These are phyloP conservation scores for Pleuronectes platessa DNA, from an alignment of 2,113 vertebrate species.

Conservation along the genomic window DNA sequence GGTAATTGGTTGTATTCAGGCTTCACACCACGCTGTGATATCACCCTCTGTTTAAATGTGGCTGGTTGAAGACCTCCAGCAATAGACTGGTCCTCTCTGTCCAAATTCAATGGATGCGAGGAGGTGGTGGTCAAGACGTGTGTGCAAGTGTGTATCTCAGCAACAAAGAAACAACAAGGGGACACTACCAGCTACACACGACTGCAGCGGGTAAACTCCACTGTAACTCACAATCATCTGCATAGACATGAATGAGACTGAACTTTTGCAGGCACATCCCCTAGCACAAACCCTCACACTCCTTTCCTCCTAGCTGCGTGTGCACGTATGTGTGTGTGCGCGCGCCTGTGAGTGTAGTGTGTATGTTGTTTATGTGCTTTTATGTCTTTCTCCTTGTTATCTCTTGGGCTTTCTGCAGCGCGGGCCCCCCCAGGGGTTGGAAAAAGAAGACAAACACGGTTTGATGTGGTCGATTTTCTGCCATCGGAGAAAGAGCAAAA, in stretches of 20 bases:
- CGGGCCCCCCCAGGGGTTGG: constrained; percentile 62
- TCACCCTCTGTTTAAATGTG: constrained; percentile 47
- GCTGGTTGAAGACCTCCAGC: constrained; percentile 28
- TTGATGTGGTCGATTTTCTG: constrained; percentile 73
- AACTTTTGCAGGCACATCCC: background rate
- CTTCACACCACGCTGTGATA: constrained; percentile 55
- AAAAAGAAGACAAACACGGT: constrained; percentile 69
- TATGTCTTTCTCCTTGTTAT: constrained; percentile 73
- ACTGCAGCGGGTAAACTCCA: constrained; percentile 32
- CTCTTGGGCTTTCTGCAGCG: constrained; percentile 70
- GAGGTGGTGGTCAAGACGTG: constrained; percentile 6
- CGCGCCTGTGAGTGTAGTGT: too few relatives aligned
- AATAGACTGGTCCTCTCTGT: constrained; percentile 20
- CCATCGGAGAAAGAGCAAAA: constrained; percentile 53
- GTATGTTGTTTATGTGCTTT: constrained; percentile 75
- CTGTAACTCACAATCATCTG: constrained; percentile 27
- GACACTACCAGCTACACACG: constrained; percentile 10
- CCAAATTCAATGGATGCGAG: constrained; percentile 11
- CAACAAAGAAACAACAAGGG: constrained; percentile 15
- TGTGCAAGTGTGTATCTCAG: background rate
- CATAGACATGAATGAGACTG: constrained; percentile 18
- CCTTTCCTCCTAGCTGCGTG: constrained; percentile 35
- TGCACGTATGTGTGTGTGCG: constrained; percentile 25
- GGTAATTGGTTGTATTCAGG: constrained; percentile 57
- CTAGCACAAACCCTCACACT: constrained; percentile 4